phyloP scores from a whole-genome alignment of 2,113 vertebrate genomes.

The Chaetura pelagica region DNA sequence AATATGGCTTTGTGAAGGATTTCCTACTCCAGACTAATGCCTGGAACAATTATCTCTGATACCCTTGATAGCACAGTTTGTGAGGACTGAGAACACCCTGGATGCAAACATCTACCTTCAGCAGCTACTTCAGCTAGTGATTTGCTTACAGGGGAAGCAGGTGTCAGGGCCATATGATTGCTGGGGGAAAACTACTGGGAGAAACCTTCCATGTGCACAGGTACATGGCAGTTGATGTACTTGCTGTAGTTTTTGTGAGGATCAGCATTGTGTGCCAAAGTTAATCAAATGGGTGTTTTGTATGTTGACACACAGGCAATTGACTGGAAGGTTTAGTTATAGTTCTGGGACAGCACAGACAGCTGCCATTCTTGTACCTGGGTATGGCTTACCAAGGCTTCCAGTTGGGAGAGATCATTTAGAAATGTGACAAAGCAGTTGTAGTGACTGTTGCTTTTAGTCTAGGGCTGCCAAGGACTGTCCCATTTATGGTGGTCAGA shows the following conservation, averaged over 20 bases:
- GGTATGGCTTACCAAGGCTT: background rate
- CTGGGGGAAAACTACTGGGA: background rate
- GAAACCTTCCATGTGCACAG: background rate
- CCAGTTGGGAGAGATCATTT: background rate
- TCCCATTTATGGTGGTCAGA: background rate
- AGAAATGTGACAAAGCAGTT: background rate
- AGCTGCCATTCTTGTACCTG: background rate
- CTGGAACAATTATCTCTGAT: background rate
- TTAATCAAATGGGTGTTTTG: background rate
- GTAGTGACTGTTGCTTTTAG: background rate
- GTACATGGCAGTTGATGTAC: fast-evolving
- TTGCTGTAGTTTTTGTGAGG: background rate
- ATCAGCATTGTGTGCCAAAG: background rate
- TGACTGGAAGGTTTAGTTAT: background rate
- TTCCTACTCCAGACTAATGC: background rate
- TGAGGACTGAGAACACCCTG: background rate
- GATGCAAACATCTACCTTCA: background rate
- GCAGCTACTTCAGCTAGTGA: background rate
- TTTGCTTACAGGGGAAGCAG: background rate
- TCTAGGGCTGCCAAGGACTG: background rate
- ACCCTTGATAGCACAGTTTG: background rate
- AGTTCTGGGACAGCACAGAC: background rate
- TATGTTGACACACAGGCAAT: background rate
- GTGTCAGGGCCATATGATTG: background rate
- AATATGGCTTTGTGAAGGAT: conserved; percentile 11